Evolutionary conservation across 2,113 vertebrate genomes (phyloP).

Genomic region (Phaethon lepturus): DNA sequence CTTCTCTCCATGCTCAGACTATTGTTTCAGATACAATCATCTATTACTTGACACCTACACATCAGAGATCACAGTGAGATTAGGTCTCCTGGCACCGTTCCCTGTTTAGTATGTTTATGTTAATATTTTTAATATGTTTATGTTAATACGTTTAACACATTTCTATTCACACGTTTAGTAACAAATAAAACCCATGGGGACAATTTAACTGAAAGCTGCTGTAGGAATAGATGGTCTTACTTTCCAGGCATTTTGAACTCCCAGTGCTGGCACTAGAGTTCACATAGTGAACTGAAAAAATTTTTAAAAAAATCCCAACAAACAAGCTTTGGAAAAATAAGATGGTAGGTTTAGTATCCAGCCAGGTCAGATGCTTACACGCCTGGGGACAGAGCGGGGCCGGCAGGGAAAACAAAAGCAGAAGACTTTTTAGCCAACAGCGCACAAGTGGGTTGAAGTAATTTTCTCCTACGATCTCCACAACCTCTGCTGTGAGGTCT

Average conservation of each 20-base stretch:
- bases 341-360: rapidly evolving
- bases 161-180: background rate
- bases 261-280: background rate
- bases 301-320: background rate
- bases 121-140: background rate
- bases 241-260: rapidly evolving
- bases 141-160: background rate
- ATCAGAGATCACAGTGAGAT: background rate
- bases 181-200: background rate
- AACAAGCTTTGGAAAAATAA: background rate
- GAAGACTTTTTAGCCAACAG: too few species aligned
- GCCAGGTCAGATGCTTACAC: background rate
- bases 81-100: background rate
- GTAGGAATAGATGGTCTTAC: background rate
- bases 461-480: background rate
- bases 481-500: background rate
- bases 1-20: background rate
- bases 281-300: background rate
- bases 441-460: rapidly evolving
- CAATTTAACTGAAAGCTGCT: background rate
- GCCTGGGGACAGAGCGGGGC: background rate
- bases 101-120: background rate
- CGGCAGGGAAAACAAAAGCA: background rate
- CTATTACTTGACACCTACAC: background rate
- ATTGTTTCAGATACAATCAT: background rate